A percentile compares a stretch with the other conserved stretches of the same genome.
phyloP scores from a whole-genome alignment of 35 echinoderm and acorn worm genomes.

The Amphiura filiformis region DNA sequence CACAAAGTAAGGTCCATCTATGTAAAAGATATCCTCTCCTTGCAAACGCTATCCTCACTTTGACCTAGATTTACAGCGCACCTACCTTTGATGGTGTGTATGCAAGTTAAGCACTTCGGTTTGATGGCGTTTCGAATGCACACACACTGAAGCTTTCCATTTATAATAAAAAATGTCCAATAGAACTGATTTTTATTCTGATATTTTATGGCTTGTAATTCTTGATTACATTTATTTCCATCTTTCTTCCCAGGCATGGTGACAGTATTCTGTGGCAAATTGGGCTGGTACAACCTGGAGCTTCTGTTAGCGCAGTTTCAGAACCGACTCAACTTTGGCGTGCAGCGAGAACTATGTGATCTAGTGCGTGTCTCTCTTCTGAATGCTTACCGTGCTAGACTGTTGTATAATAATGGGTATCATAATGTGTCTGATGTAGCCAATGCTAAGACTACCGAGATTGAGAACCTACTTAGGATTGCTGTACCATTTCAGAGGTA shows the following conservation, averaged over 20 bases:
- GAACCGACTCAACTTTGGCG: conserved; percentile 92
- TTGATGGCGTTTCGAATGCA: too few species aligned
- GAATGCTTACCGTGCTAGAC: conserved; percentile 91
- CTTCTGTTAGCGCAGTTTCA: conserved; percentile 89
- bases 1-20: too few species aligned
- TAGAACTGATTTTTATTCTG: too few species aligned
- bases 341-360: conserved; percentile 89
- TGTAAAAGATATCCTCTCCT: too few species aligned
- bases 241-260: conserved; percentile 77
- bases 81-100: too few species aligned
- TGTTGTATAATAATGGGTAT: conserved; percentile 82
- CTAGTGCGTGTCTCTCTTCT: conserved; percentile 87
- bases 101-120: too few species aligned
- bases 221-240: too few species aligned
- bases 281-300: conserved; percentile 96
- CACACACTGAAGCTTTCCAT: too few species aligned
- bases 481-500: conserved; percentile 94
- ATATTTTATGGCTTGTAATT: too few species aligned
- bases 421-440: conserved; percentile 67
- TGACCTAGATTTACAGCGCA: too few species aligned
- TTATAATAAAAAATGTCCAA: too few species aligned
- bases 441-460: conserved; percentile 44
- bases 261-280: conserved; percentile 87
- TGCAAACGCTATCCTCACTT: too few species aligned
- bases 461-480: conserved; percentile 74